A percentile compares a stretch with the other conserved stretches of the same genome.
Conservation (phyloP, 2,888 invertebrate species). For the Catocala sponsa region DNA sequence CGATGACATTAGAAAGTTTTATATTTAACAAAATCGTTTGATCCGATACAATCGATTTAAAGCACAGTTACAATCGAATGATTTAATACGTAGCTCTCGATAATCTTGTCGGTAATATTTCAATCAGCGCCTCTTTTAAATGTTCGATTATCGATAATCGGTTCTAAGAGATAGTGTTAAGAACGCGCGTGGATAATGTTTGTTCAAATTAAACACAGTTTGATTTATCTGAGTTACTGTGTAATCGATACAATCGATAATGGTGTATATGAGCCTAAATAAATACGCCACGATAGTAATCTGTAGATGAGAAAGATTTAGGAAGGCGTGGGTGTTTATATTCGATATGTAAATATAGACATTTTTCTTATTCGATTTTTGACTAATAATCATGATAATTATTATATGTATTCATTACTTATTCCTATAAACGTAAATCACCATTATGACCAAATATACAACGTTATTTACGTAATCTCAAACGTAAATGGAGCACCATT, state of each 20-base stretch:
- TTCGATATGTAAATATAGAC: constrained; percentile 31
- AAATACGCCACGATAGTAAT: constrained; percentile 59
- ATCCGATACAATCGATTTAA: constrained; percentile 37
- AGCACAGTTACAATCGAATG: constrained; percentile 33
- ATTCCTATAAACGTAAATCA: too few species aligned
- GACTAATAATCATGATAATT: not conserved
- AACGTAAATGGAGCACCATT: too few species aligned
- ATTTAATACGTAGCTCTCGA: constrained; percentile 36
- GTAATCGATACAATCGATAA: constrained; percentile 69
- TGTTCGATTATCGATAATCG: constrained; percentile 34
- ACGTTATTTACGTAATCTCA: too few species aligned
- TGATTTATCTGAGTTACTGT: constrained; percentile 65
- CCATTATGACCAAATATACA: too few species aligned
- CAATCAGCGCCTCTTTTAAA: constrained; percentile 42
- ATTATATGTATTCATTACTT: too few species aligned
- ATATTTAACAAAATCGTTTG: constrained; percentile 35
- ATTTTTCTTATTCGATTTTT: constrained; percentile 8
- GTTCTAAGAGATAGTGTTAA: constrained; percentile 28
- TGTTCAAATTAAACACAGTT: constrained; percentile 45
- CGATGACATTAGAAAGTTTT: constrained; percentile 43
- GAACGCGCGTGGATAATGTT: constrained; percentile 33
- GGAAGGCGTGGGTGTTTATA: constrained; percentile 47
- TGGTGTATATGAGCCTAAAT: constrained; percentile 66
- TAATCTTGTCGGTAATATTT: constrained; percentile 48
- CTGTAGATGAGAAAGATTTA: constrained; percentile 48